Evolutionary conservation across 2,113 vertebrate species (phyloP).

Genomic region (Poeciliopsis prolifica): DNA sequence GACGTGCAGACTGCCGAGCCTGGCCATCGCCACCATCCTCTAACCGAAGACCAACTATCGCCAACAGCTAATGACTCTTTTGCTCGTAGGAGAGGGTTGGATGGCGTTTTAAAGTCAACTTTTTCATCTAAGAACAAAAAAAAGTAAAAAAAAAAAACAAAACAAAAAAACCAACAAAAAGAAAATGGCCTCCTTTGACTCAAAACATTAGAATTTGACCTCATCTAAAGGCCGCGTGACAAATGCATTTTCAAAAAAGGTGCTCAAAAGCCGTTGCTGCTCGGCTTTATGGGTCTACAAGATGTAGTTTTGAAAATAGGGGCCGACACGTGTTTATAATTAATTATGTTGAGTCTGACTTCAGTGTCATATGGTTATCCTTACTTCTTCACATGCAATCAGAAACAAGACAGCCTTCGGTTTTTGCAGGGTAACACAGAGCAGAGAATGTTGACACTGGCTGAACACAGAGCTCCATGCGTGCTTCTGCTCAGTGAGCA

Average conservation of each 20-base stretch:
- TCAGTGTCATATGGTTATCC: slow-evolving; percentile 82
- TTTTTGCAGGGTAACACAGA: slow-evolving; percentile 64
- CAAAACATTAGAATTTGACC: slow-evolving; percentile 50
- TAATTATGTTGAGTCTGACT: slow-evolving; percentile 74
- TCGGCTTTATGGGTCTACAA: slow-evolving; percentile 51
- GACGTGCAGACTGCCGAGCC: slow-evolving; percentile 45
- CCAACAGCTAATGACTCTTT: slow-evolving; percentile 43
- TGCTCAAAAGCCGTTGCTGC: slow-evolving; percentile 18
- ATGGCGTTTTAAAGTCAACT: slow-evolving; percentile 34
- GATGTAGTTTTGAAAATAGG: slow-evolving; percentile 43
- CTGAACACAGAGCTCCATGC: slow-evolving; percentile 29
- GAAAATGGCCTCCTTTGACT: slow-evolving; percentile 53
- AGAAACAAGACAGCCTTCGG: slow-evolving; percentile 68
- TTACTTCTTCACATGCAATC: slow-evolving; percentile 78
- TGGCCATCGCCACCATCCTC: slow-evolving; percentile 27
- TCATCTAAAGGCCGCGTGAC: slow-evolving; percentile 53
- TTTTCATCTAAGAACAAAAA: slow-evolving; percentile 51
- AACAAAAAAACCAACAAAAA: not conserved
- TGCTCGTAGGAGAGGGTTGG: slow-evolving; percentile 40
- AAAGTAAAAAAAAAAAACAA: not conserved
- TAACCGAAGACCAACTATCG: slow-evolving; percentile 50
- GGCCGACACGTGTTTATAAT: slow-evolving; percentile 75
- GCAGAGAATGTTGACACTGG: slow-evolving; percentile 58
- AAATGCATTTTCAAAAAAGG: slow-evolving; percentile 42
- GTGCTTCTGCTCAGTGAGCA: slow-evolving; percentile 55